A percentile compares a stretch with the other conserved stretches of the same genome.
Conservation (phyloP, 2,888 invertebrate species). For the Ormyrus nitidulus region DNA sequence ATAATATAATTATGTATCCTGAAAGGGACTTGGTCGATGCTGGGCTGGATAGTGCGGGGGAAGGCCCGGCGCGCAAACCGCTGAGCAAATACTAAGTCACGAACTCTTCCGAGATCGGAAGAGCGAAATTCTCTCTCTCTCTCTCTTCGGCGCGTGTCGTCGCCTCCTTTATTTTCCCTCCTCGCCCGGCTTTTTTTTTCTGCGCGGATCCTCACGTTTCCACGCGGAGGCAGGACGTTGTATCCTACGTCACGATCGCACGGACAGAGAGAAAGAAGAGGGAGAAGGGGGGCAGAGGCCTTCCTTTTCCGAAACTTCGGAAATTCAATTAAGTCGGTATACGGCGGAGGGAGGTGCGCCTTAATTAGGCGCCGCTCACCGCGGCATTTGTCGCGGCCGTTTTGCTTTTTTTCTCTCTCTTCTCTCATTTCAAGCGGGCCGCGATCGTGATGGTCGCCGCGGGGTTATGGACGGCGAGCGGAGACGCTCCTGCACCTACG, state of each 20-base stretch:
- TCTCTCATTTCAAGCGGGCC: neutral
- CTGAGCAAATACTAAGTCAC: constrained; percentile 75
- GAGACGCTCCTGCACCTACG: neutral
- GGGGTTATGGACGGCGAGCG: neutral
- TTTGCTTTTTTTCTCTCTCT: neutral
- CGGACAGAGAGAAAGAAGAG: neutral
- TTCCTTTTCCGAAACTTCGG: constrained; percentile 34
- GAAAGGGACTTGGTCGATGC: constrained; percentile 64
- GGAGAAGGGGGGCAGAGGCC: neutral
- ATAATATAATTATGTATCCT: constrained; percentile 75
- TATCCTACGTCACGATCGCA: constrained; percentile 27
- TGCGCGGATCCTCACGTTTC: constrained; percentile 33
- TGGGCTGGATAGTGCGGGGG: constrained; percentile 60
- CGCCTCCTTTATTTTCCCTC: constrained; percentile 35
- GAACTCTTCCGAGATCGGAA: constrained; percentile 63
- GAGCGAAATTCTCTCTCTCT: neutral
- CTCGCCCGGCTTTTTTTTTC: constrained; percentile 33
- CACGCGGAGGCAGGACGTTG: neutral
- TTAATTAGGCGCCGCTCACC: constrained; percentile 34
- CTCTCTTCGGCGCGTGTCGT: neutral
- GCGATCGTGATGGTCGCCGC: constrained; percentile 8
- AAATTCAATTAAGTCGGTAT: constrained; percentile 41
- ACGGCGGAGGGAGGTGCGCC: constrained; percentile 23
- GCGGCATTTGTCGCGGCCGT: constrained; percentile 13
- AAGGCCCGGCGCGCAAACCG: constrained; percentile 62